These are phyloP conservation scores for Spialia ferax DNA, from an alignment of 2,888 invertebrate species.

Conservation along the genomic window DNA sequence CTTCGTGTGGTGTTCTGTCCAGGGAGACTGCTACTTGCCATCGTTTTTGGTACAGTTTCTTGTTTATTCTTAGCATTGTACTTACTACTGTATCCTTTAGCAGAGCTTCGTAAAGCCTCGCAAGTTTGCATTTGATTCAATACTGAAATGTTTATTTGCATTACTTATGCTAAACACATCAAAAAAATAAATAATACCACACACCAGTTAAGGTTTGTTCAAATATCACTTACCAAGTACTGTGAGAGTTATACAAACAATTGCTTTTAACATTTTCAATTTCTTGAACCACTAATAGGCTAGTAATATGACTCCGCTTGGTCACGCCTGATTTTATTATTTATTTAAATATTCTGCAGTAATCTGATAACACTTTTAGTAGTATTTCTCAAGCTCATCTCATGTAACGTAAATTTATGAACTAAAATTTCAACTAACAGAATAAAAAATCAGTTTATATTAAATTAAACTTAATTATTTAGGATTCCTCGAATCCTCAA, in stretches of 20 bases:
- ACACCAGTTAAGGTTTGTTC: background rate
- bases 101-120: conserved; percentile 51
- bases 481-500: too few relatives aligned
- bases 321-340: background rate
- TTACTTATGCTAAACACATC: background rate
- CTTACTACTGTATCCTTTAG: conserved; percentile 48
- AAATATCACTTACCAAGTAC: conserved; percentile 64
- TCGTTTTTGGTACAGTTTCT: conserved; percentile 53
- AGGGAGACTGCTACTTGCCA: conserved; percentile 46
- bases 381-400: too few relatives aligned
- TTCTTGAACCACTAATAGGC: background rate
- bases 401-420: too few relatives aligned
- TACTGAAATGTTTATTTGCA: conserved; percentile 56
- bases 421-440: too few relatives aligned
- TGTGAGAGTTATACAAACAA: conserved; percentile 60
- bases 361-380: too few relatives aligned
- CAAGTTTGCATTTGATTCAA: conserved; percentile 59
- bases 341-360: too few relatives aligned
- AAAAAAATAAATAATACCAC: background rate
- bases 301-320: background rate
- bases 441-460: too few relatives aligned
- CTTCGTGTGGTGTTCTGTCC: conserved; percentile 60
- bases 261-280: conserved; percentile 59
- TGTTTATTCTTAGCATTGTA: conserved; percentile 47
- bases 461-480: too few relatives aligned